Conservation (phyloP, 1,140 invertebrate genomes). For the Pseudachorutes palmiensis region DNA sequence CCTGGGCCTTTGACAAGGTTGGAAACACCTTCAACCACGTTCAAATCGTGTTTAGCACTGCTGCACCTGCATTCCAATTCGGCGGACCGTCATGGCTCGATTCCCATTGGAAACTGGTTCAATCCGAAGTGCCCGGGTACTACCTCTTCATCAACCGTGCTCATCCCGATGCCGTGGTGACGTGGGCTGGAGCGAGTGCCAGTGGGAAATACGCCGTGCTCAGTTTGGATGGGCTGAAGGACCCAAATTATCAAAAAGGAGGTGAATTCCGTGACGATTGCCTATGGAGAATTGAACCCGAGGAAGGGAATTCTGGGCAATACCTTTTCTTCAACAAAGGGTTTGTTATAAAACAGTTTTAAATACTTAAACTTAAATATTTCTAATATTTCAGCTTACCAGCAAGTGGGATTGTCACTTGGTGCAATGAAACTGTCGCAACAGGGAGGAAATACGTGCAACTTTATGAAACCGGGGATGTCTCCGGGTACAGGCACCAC, state of each 20-base stretch:
- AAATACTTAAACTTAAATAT: too few relatives aligned
- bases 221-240: neutral
- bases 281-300: neutral
- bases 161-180: neutral
- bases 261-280: neutral
- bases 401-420: too few relatives aligned
- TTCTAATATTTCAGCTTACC: too few relatives aligned
- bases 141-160: neutral
- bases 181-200: neutral
- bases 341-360: too few relatives aligned
- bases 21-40: neutral
- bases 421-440: too few relatives aligned
- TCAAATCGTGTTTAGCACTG: neutral
- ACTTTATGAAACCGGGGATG: too few relatives aligned
- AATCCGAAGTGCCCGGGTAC: neutral
- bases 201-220: neutral
- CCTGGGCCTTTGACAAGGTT: neutral
- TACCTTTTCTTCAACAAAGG: neutral
- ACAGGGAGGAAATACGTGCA: too few relatives aligned
- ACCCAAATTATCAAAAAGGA: neutral
- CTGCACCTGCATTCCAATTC: neutral
- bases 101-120: neutral
- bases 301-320: neutral
- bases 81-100: neutral
- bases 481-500: too few relatives aligned